Percentiles rank a stretch among this genome's conserved stretches.
phyloP scores from a whole-genome alignment of 2,797 vertebrate genomes.

The Acanthiza pusilla region DNA sequence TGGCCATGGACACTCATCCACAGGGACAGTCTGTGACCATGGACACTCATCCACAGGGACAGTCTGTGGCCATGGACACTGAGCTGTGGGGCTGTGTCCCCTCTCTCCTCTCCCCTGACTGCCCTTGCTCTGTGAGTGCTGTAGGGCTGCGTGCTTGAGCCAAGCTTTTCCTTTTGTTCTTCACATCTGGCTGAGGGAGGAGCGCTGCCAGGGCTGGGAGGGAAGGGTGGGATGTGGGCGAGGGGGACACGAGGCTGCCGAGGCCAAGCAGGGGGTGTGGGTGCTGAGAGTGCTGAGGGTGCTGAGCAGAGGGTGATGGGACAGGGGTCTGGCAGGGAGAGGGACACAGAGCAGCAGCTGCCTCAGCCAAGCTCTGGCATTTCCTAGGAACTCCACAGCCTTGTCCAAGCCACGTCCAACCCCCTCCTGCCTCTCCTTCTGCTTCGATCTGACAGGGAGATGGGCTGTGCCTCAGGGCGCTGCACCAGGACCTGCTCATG shows the following conservation, averaged over 20 bases:
- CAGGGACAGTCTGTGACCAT: not conserved
- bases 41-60: not conserved
- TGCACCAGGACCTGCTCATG: no score
- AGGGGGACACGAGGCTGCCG: not conserved
- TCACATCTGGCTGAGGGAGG: not conserved
- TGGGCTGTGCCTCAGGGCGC: no score
- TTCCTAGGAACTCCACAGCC: not conserved
- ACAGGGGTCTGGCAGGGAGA: not conserved
- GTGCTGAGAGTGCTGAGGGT: not conserved
- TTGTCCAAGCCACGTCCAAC: not conserved
- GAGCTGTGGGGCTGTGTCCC: not conserved
- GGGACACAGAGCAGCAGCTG: not conserved
- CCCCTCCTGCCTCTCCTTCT: not conserved
- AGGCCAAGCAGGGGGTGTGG: not conserved
- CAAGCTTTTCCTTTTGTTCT: not conserved
- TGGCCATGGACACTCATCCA: not conserved
- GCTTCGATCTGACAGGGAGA: not conserved
- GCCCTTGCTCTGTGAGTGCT: fast-evolving
- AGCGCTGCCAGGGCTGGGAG: not conserved
- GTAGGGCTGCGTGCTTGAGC: not conserved
- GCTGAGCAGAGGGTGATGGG: not conserved
- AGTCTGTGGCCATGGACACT: no score
- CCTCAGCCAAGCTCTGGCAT: not conserved
- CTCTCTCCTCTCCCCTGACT: not conserved
- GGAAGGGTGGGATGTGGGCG: not conserved